Conservation (phyloP, 2,888 invertebrate genomes). For the Alviniconcha strummeri region DNA sequence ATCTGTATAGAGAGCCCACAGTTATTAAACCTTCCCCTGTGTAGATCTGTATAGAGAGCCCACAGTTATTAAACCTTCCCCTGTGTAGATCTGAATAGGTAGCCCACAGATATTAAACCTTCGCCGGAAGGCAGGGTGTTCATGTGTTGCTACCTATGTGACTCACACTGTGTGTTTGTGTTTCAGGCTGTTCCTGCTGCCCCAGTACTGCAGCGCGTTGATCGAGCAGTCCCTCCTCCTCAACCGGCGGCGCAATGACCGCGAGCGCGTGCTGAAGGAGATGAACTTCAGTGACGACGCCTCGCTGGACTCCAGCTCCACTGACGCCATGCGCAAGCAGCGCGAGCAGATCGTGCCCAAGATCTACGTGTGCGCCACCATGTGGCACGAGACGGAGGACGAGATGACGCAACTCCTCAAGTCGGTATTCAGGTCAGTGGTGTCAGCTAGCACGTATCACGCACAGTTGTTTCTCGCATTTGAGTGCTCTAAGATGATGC, state of each 20-base stretch:
- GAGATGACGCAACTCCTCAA: slow-evolving; percentile 68
- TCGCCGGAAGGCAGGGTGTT: too few relatives aligned
- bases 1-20: too few relatives aligned
- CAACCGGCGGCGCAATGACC: slow-evolving; percentile 91
- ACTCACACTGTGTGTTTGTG: too few relatives aligned
- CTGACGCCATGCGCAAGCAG: slow-evolving; percentile 47
- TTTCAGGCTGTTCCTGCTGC: slow-evolving; percentile 84
- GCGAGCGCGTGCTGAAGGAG: slow-evolving; percentile 71
- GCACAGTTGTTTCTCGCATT: too few relatives aligned
- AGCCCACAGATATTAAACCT: too few relatives aligned
- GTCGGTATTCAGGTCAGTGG: slow-evolving; percentile 63
- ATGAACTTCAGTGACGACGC: slow-evolving; percentile 50
- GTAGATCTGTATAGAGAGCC: too few relatives aligned
- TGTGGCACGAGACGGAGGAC: slow-evolving; percentile 70
- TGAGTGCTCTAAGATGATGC: too few relatives aligned
- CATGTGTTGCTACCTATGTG: too few relatives aligned
- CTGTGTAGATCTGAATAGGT: too few relatives aligned
- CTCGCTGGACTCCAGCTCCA: slow-evolving; percentile 52
- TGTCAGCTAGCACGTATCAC: background rate
- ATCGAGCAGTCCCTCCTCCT: slow-evolving; percentile 96
- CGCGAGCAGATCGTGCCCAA: slow-evolving; percentile 55
- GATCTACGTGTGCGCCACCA: slow-evolving; percentile 69
- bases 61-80: too few relatives aligned
- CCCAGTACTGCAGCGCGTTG: slow-evolving; percentile 92
- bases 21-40: too few relatives aligned